These are phyloP conservation scores for Hypsopygia costalis DNA, from an alignment of 2,888 invertebrate genomes.

Conservation along the genomic window DNA sequence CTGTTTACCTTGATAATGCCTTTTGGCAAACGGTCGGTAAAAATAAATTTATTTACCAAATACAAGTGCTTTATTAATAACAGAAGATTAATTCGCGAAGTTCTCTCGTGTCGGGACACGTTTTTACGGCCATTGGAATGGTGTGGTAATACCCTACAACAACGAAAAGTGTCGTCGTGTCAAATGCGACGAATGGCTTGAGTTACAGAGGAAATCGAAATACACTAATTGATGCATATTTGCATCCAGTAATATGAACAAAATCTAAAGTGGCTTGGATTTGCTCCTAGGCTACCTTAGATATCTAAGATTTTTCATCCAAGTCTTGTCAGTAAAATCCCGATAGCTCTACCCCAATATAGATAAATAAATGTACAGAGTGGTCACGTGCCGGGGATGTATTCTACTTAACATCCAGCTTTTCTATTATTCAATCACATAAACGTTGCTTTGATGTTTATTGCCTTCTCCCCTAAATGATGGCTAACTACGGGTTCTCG, in stretches of 20 bases:
- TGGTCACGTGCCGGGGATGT: conserved; percentile 32
- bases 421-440: conserved; percentile 59
- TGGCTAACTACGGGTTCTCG: conserved; percentile 29
- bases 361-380: conserved; percentile 3
- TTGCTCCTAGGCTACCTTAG: too few species aligned
- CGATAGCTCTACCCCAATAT: background rate
- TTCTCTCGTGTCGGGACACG: conserved; percentile 62
- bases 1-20: too few species aligned
- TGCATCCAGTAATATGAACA: background rate
- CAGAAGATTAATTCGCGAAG: conserved; percentile 70
- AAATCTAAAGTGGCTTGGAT: too few species aligned
- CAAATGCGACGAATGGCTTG: conserved; percentile 67
- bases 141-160: conserved; percentile 68
- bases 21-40: too few species aligned
- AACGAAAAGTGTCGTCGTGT: conserved; percentile 59
- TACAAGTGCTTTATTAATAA: too few species aligned
- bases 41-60: too few species aligned
- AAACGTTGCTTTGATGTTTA: conserved; percentile 54
- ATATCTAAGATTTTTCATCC: too few species aligned
- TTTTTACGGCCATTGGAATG: conserved; percentile 72
- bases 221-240: conserved; percentile 10
- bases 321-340: background rate
- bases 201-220: conserved; percentile 54
- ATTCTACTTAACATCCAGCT: conserved; percentile 35
- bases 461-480: conserved; percentile 54